Evolutionary conservation across 2,113 vertebrate genomes (phyloP), one percentile per base, ranked within the genome.

Genomic region (Gavia stellata): DNA sequence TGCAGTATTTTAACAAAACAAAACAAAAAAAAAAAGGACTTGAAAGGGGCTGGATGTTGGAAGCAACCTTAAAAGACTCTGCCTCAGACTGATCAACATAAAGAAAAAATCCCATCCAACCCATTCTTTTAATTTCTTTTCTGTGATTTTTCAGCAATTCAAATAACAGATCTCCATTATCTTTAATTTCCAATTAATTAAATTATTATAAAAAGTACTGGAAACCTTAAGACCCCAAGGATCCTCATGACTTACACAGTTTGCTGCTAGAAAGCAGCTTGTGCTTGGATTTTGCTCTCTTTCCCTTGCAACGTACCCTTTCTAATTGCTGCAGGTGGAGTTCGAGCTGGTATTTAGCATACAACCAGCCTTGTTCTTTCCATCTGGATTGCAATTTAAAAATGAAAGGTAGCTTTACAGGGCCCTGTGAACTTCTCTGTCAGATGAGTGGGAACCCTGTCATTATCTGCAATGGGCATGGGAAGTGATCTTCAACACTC

Each of bases 121-220:
- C 34, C 28, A 23, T 38, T 81, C 20, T 70, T 72, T 65, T 40
- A 18, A 59, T 77, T 91, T 84, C 4, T 87, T 53, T 92, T 82
- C 56, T 79, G 3, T 67, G 14, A 53, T 78, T 88, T 88, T 86
- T 85, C 65, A 88, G 20, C 10, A 63, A 75, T 53, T 91, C 49
- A 44, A 67, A 89, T 47, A 62, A 68, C 10, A 71, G 14, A 7
- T 68, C 31, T 95, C 83, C 31, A 24, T 81, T 91, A 55, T 25
- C 56, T 91, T 88, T 70, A 58, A 68, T 91, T 96, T 95, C 62
- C 47, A 78, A 70, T 74, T 95, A 68, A 84, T 82, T 81, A 89
- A 82, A 68, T 81, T 16, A 55, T 84, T 80, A 53, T 56, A 31
- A 79, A 77, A 59, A 65, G 10, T 33, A 65, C 75, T 90, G 53